Evolutionary conservation across 2,113 vertebrate genomes (phyloP).

Genomic region (Polyodon spathula): DNA sequence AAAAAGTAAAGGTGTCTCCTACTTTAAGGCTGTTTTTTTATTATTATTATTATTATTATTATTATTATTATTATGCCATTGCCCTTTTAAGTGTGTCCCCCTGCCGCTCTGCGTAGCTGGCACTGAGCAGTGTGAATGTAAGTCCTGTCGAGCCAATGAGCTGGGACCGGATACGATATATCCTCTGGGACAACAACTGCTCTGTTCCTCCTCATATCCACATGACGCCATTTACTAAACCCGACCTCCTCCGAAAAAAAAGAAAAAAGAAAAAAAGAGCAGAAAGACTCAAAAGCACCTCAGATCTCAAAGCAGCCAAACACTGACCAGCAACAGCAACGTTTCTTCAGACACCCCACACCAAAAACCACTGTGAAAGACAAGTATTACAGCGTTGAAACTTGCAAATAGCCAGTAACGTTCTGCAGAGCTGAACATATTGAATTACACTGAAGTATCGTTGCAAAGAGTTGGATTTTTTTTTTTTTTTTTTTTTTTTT

Average conservation of each 20-base stretch:
- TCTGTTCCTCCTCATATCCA: conserved; percentile 83
- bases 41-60: too few species aligned
- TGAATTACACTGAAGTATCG: background rate
- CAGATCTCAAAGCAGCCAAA: conserved; percentile 49
- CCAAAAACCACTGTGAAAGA: background rate
- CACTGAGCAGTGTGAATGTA: conserved; percentile 60
- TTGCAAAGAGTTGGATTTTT: background rate
- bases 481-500: conserved; percentile 5
- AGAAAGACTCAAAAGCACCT: conserved; percentile 36
- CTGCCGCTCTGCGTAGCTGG: conserved; percentile 52
- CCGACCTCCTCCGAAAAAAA: conserved; percentile 83
- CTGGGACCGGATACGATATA: conserved; percentile 96
- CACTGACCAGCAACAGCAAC: conserved; percentile 16
- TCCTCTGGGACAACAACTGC: conserved; percentile 98
- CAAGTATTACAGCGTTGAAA: background rate
- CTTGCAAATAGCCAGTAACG: background rate
- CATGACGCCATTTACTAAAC: conserved; percentile 95
- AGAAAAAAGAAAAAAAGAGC: conserved; percentile 27
- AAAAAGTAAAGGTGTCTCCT: too few species aligned
- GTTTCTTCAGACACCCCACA: conserved; percentile 11
- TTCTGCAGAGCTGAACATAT: background rate
- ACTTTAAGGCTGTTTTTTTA: too few species aligned
- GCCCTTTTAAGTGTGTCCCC: conserved; percentile 55
- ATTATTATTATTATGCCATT: conserved; percentile 20
- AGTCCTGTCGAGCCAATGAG: conserved; percentile 80